Evolutionary conservation across 2,797 vertebrate species (phyloP), one percentile per base, ranked within the genome.

Genomic region (Falco concolor): DNA sequence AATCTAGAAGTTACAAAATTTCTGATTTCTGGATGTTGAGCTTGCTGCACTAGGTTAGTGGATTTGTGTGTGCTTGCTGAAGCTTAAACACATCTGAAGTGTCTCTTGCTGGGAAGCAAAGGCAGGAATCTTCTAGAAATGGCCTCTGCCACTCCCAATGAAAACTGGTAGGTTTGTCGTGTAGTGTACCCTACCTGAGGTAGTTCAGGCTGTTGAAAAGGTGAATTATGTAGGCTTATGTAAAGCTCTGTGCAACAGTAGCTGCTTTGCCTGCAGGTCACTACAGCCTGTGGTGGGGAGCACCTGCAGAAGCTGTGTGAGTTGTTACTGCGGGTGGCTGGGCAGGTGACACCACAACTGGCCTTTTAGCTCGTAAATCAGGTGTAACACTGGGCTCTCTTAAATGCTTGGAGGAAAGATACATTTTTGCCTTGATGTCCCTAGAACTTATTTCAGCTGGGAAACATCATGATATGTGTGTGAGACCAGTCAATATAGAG

Each of bases 81-180:
- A 86, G 36, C 36, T 75, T n/a, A 63, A 72, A 52, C 36, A 9
- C 13, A 12, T 23, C 28, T 65, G 53, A 77, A 53, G 44, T 17
- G 4, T 38, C n/a, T 69, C 64, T 50, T 61, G 32, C 28, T 74
- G 44, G 74, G 63, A 72, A 84, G 32, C 13, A 47, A 69, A 77
- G 28, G 30, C 17, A 36, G 60, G 63, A 54, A 13, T 67, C 19
- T 68, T 38, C 12, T 8, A 5, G 8, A 25, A 24, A 6, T 30
- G 32, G 13, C 8, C 36, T 60, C 25, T 63, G 1, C 12, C 10
- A 5, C 8, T 68, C 7, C 8, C 13, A 20, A 0, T 5, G 34
- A 28, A 61, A 52, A 52, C 4, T 30, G 16, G 2, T 16, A 9
- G 20, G 52, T 40, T 47, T 47, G 34, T 9, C 21, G 3, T 28